Evolutionary conservation across 1,140 invertebrate species (phyloP).

Genomic region (Microplitis demolitor): DNA sequence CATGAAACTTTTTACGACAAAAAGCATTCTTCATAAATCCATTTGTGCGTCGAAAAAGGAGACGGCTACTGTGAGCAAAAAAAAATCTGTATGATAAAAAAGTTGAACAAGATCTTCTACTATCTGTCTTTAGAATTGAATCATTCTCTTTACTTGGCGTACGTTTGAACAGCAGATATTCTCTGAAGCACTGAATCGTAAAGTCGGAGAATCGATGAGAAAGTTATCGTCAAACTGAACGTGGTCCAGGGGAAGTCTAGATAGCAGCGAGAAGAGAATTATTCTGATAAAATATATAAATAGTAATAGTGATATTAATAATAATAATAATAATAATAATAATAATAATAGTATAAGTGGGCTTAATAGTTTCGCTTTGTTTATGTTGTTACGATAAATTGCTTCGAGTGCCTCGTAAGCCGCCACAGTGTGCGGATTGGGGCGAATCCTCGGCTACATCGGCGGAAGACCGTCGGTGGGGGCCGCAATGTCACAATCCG

Average conservation of each 20-base stretch:
- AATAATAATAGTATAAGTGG: neutral
- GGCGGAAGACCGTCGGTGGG: slow-evolving; percentile 58
- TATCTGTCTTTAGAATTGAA: neutral
- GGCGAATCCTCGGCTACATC: slow-evolving; percentile 60
- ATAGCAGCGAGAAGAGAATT: too few species aligned
- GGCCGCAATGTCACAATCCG: slow-evolving; percentile 56
- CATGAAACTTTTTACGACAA: neutral
- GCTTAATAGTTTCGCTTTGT: slow-evolving; percentile 19
- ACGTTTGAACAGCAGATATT: neutral
- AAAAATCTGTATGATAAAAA: neutral
- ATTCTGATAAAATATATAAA: neutral
- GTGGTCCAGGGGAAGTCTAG: neutral
- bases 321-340: too few species aligned
- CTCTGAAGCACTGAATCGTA: neutral
- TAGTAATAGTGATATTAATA: neutral
- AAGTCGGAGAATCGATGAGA: slow-evolving; percentile 2
- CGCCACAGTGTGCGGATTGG: slow-evolving; percentile 59
- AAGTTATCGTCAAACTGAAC: slow-evolving; percentile 6
- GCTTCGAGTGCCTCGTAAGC: slow-evolving; percentile 40
- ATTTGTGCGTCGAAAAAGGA: neutral
- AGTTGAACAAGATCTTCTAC: neutral
- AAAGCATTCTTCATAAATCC: neutral
- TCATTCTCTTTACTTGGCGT: neutral
- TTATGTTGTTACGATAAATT: slow-evolving; percentile 37
- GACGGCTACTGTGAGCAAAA: neutral